Evolutionary conservation across 2,888 invertebrate species (phyloP).

Genomic region (Sepiola atlantica): DNA sequence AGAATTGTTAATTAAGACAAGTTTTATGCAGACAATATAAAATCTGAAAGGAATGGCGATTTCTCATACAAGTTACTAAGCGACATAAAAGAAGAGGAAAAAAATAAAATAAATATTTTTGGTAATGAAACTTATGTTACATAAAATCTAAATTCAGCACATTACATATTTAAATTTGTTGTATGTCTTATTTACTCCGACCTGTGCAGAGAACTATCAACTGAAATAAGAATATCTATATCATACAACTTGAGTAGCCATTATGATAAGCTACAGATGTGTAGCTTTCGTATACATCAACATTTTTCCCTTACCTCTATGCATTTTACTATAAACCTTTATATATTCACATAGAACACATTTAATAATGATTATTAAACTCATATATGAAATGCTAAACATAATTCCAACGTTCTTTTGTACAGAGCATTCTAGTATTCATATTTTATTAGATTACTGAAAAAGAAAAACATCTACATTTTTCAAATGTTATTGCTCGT

Average conservation of each 20-base stretch:
- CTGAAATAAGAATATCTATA: background rate
- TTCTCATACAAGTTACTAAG: background rate
- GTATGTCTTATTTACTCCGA: too few relatives aligned
- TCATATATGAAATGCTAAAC: background rate
- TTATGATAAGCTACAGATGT: background rate
- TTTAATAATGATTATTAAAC: background rate
- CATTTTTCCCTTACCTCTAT: background rate
- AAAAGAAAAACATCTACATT: background rate
- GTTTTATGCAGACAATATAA: background rate
- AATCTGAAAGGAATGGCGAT: background rate
- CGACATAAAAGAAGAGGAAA: background rate
- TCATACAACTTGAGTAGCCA: background rate
- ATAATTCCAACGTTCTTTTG: background rate
- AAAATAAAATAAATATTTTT: background rate
- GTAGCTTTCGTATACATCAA: background rate
- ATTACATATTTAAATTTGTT: background rate
- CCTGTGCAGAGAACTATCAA: background rate
- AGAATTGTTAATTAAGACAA: background rate
- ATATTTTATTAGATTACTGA: background rate
- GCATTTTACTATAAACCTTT: background rate
- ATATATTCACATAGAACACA: background rate
- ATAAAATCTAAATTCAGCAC: background rate
- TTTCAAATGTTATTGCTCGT: background rate
- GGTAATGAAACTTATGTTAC: background rate
- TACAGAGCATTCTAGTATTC: background rate